Base-by-base conservation (phyloP, 2,113 vertebrate genomes). In the Budorcas taxicolor region DNA sequence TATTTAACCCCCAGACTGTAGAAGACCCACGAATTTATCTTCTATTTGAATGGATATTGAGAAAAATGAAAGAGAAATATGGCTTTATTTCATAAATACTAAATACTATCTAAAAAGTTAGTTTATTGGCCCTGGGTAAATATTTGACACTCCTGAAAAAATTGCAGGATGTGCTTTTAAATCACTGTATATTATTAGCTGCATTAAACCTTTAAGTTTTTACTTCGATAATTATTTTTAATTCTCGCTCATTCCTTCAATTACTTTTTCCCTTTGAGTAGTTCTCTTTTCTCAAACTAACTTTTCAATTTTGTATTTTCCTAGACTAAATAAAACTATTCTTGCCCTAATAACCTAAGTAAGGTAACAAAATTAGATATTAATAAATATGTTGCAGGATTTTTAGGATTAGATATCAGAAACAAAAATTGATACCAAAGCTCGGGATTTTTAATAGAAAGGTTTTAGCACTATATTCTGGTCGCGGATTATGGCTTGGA, bases 21-120 rank as follows among this genome's bases (percentile, higher is more conserved):
- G 87, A 96, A 87, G 36, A 47, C 17, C 21, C 11, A 76, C 9
- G 47, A 5, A 12, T 62, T 87, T 90, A 45, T 57, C 82, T 95
- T 95, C 67, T 57, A 6, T 91, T 89, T 92, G 29, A 94, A 74
- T 29, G 31, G 16, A 87, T 91, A 45, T 45, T 85, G 52, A 89
- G 25, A 93, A 47, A 95, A 85, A 95, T 87, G 17, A 93, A 40
- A 94, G 25, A 83, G 36, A 94, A 97, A 93, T 43, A 82, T 1
- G 15, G 6, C 52, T 97, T 96, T 90, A 53, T 91, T 95, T 93
- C 80, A 84, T 11, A 87, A 95, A 88, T 45, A 97, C 64, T 88
- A 90, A 95, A 93, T 80, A 52, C 88, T 57, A 86, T 83, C 31
- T 91, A 47, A 97, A 90, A 95, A 64, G 27, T 84, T 82, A 87